Evolutionary conservation across 2,113 vertebrate genomes (phyloP).

Genomic region (Sterrhoptilus dennistouni): DNA sequence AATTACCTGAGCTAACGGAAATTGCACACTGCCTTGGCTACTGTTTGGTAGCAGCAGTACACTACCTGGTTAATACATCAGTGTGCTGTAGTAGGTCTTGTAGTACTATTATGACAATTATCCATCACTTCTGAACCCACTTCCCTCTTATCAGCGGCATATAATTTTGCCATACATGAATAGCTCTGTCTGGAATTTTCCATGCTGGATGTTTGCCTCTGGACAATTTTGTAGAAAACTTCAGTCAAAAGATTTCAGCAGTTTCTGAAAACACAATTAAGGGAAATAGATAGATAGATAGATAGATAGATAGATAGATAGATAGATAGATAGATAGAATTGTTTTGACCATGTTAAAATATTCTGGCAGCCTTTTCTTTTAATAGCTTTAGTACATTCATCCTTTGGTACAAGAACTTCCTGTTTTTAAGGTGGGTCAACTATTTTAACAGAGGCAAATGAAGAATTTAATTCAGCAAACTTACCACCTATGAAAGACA

Average conservation of each 20-base stretch:
- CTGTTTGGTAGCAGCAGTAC: background rate
- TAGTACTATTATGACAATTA: background rate
- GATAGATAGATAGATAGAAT: too few species aligned
- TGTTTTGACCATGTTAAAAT: background rate
- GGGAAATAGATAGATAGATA: background rate
- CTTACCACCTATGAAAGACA: background rate
- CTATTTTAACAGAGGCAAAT: background rate
- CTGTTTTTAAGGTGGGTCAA: background rate
- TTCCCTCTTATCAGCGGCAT: background rate
- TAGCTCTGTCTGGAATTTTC: constrained; percentile 18
- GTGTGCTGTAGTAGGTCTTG: background rate
- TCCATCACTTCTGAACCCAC: background rate
- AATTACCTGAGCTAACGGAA: background rate
- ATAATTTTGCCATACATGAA: background rate
- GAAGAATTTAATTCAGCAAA: background rate
- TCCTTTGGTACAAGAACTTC: background rate
- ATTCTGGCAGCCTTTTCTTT: background rate
- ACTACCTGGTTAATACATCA: background rate
- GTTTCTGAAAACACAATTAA: background rate
- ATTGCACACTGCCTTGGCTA: background rate
- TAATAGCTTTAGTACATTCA: background rate
- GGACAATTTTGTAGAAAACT: background rate
- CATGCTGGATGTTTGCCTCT: background rate
- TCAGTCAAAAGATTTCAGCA: constrained; percentile 4
- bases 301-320: too few species aligned